These are phyloP conservation scores for Scolopax mira DNA, from an alignment of 2,113 vertebrate genomes.

Conservation along the genomic window DNA sequence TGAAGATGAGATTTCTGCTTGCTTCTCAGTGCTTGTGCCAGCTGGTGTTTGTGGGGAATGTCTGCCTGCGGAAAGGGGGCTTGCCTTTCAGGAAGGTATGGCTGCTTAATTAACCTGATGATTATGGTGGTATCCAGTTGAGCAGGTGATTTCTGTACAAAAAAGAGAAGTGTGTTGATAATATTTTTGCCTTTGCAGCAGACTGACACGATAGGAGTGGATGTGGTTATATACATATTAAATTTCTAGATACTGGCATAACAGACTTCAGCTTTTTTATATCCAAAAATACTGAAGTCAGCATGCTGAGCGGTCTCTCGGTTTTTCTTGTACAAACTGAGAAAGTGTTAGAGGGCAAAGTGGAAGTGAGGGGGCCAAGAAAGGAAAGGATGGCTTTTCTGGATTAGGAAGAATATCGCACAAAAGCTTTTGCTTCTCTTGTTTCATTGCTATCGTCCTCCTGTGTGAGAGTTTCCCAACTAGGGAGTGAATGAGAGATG, in stretches of 20 bases:
- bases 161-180: neutral
- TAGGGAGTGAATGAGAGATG: neutral
- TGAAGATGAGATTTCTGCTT: neutral
- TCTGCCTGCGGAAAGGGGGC: rapidly evolving
- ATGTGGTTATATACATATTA: neutral
- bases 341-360: neutral
- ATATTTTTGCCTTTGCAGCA: neutral
- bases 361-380: neutral
- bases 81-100: neutral
- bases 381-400: neutral
- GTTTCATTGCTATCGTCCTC: rapidly evolving
- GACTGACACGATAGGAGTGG: neutral
- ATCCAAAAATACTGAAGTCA: neutral
- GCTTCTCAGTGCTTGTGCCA: neutral
- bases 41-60: neutral
- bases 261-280: neutral
- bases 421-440: neutral
- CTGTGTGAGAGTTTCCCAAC: neutral
- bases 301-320: neutral
- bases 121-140: neutral
- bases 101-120: neutral
- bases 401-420: neutral
- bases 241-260: neutral
- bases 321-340: neutral
- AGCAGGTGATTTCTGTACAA: neutral